phyloP scores from a whole-genome alignment of 64 coral and sea anemone genomes.

The Platygyra sinensis region DNA sequence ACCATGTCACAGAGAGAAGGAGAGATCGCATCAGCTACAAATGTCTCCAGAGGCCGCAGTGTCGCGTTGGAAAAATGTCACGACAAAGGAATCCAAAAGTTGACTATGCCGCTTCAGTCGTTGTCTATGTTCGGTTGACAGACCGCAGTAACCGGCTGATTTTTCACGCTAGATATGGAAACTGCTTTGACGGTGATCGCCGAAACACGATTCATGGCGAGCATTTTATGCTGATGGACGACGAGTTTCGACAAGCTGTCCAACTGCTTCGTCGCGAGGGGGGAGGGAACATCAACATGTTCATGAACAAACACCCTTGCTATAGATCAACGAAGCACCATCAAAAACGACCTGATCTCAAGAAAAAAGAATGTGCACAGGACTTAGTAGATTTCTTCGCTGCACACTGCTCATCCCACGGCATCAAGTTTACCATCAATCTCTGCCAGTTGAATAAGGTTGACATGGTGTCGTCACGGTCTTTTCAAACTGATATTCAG shows the following conservation, averaged over 20 bases:
- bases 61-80: slow-evolving; percentile 8
- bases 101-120: slow-evolving; percentile 11
- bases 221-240: slow-evolving; percentile 38
- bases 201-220: slow-evolving; percentile 36
- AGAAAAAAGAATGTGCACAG: slow-evolving; percentile 10
- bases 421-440: neutral
- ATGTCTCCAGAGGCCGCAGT: neutral
- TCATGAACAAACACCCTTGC: slow-evolving; percentile 54
- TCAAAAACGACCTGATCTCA: neutral
- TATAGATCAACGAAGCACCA: slow-evolving; percentile 25
- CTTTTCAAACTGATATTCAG: neutral
- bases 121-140: slow-evolving; percentile 21
- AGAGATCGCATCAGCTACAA: slow-evolving; percentile 4
- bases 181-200: neutral
- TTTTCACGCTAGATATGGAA: slow-evolving; percentile 40
- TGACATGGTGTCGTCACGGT: neutral
- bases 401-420: neutral
- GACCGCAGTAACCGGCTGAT: neutral
- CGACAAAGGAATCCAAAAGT: neutral
- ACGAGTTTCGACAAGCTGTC: slow-evolving; percentile 16
- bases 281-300: neutral
- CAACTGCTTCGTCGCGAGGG: neutral
- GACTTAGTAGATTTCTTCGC: slow-evolving; percentile 10
- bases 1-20: slow-evolving; percentile 22
- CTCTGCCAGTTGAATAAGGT: slow-evolving; percentile 39